Percentiles rank a stretch among this genome's conserved stretches.
Conservation (phyloP, 1,140 invertebrate species). For the Trichomalopsis sarcophagae region DNA sequence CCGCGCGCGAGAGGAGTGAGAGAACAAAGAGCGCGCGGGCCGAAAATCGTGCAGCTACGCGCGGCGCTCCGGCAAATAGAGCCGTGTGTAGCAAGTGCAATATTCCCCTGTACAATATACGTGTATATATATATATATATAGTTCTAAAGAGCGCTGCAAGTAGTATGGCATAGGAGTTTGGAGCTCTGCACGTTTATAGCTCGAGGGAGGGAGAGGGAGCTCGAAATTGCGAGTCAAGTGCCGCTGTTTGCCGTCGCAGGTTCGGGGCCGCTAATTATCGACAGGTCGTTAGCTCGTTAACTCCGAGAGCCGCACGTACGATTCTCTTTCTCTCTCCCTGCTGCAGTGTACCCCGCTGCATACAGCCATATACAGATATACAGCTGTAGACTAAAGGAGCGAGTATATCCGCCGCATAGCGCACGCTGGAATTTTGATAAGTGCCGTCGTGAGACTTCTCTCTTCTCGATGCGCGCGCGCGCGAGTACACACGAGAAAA, state of each 20-base stretch:
- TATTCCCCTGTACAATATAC: not conserved
- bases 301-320: not conserved
- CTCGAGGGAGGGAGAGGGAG: not conserved
- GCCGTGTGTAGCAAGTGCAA: not conserved
- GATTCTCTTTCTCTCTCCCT: not conserved
- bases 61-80: not conserved
- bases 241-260: not conserved
- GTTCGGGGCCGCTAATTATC: constrained; percentile 20
- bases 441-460: not conserved
- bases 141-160: not conserved
- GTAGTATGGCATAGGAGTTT: not conserved
- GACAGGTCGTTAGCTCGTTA: constrained; percentile 24
- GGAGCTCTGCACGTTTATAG: not conserved
- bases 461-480: no score
- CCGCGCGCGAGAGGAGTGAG: no score
- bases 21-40: not conserved
- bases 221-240: not conserved
- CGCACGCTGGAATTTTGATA: constrained; percentile 20
- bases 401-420: not conserved
- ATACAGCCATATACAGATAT: no score
- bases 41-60: not conserved
- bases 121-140: no score
- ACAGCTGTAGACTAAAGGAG: not conserved
- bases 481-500: not conserved
- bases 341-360: no score